phyloP scores from a whole-genome alignment of 2,113 vertebrate species.

The Melozone crissalis region DNA sequence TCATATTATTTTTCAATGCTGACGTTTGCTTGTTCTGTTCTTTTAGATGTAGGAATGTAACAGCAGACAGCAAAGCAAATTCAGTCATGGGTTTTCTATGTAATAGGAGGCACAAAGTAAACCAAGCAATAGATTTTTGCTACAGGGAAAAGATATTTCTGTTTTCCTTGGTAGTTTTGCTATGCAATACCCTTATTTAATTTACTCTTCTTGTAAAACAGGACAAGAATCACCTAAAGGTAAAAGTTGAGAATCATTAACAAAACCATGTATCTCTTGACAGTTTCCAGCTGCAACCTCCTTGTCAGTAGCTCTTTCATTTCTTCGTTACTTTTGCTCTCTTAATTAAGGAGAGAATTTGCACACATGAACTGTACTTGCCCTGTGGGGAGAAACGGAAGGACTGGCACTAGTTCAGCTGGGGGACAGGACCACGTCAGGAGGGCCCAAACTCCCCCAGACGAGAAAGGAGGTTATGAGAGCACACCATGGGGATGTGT shows the following conservation, averaged over 20 bases:
- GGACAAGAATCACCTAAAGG: slow-evolving; percentile 29
- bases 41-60: not conserved
- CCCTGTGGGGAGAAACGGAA: not conserved
- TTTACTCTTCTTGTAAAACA: not conserved
- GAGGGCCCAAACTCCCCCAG: not conserved
- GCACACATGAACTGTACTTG: not conserved
- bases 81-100: slow-evolving; percentile 3
- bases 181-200: not conserved
- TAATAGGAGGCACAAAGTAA: not conserved
- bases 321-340: not conserved
- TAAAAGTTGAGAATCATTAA: not conserved
- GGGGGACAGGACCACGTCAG: not conserved
- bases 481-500: not conserved
- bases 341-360: not conserved
- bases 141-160: slow-evolving; percentile 3
- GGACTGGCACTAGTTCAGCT: not conserved
- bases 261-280: not conserved
- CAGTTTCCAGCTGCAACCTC: not conserved
- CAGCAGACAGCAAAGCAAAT: not conserved
- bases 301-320: not conserved
- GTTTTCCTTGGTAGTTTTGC: slow-evolving; percentile 5
- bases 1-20: not conserved
- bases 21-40: not conserved
- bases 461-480: not conserved
- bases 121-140: slow-evolving; percentile 14